Evolutionary conservation across 2,113 vertebrate species (phyloP).

Genomic region (Charina bottae): DNA sequence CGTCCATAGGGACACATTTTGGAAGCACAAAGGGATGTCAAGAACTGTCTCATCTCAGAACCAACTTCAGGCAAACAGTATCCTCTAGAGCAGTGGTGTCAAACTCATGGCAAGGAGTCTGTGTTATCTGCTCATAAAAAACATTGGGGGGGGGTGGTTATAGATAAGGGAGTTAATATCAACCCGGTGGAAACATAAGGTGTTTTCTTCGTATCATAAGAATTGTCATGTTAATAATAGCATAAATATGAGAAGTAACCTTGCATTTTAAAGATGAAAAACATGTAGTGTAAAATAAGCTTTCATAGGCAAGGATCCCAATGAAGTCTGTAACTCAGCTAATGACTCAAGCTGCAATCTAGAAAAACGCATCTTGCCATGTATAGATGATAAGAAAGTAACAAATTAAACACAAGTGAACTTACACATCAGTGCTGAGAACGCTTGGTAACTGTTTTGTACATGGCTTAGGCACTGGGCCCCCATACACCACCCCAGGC

Average conservation of each 20-base stretch:
- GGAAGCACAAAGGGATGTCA: no score
- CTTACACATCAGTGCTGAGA: background rate
- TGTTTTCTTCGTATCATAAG: conserved; percentile 38
- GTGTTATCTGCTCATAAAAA: no score
- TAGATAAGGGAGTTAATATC: no score
- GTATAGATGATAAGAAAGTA: background rate
- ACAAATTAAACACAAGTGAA: background rate
- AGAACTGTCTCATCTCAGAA: no score
- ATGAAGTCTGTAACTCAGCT: background rate
- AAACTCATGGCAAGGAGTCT: no score
- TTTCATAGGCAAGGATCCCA: no score
- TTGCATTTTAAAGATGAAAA: conserved; percentile 3
- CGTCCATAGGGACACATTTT: no score
- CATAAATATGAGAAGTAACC: conserved; percentile 39
- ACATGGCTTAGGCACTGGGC: background rate
- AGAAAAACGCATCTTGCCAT: background rate
- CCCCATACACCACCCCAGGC: background rate
- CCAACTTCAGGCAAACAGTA: no score
- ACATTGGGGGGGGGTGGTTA: no score
- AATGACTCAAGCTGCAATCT: background rate
- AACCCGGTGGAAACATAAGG: background rate
- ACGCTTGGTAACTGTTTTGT: background rate
- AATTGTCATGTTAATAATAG: conserved; percentile 20
- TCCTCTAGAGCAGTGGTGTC: no score
- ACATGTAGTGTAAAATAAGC: no score